Evolutionary conservation across 2,113 vertebrate genomes (phyloP), one percentile per base, ranked within the genome.

Genomic region (Calidris pygmaea): DNA sequence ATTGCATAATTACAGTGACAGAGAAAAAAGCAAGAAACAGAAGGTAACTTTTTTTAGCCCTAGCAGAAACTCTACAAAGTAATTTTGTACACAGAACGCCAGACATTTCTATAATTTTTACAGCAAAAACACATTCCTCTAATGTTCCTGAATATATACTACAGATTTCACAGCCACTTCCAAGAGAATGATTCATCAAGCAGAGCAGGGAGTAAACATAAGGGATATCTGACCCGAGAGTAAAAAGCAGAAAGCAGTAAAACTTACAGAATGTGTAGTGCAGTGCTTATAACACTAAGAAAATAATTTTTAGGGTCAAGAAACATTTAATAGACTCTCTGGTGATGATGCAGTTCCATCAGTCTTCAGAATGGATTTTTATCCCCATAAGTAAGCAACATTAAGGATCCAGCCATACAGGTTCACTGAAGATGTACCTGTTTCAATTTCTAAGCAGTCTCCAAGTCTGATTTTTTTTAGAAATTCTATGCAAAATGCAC

Each of bases 171-270:
- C 81, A 89, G 92, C 85, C 95, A 86, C 95, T 96, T 97, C 95
- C 94, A 95, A 93, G 70, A 85, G 84, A 96, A 93, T 67, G 91
- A 96, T 90, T 96, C 96, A 97, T 91, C 97, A 88, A 83, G 85
- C 87, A 78, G 56, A 90, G 66, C 60, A 80, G n/a, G 15, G 72
- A 93, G 75, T 95, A 95, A 94, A 93, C 55, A 85, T 8, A 95
- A 93, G 58, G 6, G 4, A 24, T 72, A 89, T 29, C 47, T 92
- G 63, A 93, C 72, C 82, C 7, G 14, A 84, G 70, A 89, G 66
- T 80, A 94, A 96, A 96, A 93, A 75, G 45, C 85, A 92, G 82
- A 93, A 73, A 84, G 56, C 63, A 71, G 29, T 21, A 66, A 29
- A 86, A 71, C 45, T 86, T 56, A 78, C 18, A 70, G 84, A 71